Evolutionary conservation across 2,888 invertebrate genomes (phyloP), one percentile per base, ranked within the genome.

Genomic region (Glyphotaelius pellucidus): DNA sequence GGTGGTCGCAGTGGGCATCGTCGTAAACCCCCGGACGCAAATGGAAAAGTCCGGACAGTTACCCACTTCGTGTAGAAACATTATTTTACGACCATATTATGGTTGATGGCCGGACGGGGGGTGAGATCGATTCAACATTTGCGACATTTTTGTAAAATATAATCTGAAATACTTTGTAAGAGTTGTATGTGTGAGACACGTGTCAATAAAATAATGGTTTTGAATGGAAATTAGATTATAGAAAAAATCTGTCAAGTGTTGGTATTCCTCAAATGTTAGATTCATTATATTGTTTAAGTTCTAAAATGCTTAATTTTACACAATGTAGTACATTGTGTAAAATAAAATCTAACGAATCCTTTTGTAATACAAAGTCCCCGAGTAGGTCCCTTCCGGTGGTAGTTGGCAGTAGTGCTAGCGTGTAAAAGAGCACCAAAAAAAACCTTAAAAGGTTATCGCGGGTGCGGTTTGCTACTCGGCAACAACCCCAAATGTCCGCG

Each of bases 21-120:
- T 83, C 83, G 83, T 83, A 83, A 83, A 83, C 32, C 83, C 83
- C 32, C 83, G 25, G 67, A 32, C 83, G 83, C 83, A 38, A 38
- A 83, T 25, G 83, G 83, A 83, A 83, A 83, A 83, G 83, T 83
- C 35, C 35, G 25, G 83, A 83, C 35, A 35, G 35, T 83, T 83
- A 9, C 31, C 25, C 31, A 83, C 35, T 83, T 38, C 83, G 35
- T 83, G 35, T 35, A 19, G 31, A 35, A 83, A 35, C 32, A 83
- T 83, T 83, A 38, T 38, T 83, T 31, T 32, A 83, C 35, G 32
- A 83, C 15, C 35, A 83, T 83, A 83, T 35, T 38, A 83, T 83
- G 83, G 83, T 38, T 83, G 83, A 35, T 32, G 32, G 19, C 35
- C 32, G 19, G 35, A 83, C 67, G 67, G 25, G 67, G 25, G 67